Percentiles rank a stretch among this genome's conserved stretches.
Conservation (phyloP, 2,113 vertebrate species). For the Poecilia latipinna region DNA sequence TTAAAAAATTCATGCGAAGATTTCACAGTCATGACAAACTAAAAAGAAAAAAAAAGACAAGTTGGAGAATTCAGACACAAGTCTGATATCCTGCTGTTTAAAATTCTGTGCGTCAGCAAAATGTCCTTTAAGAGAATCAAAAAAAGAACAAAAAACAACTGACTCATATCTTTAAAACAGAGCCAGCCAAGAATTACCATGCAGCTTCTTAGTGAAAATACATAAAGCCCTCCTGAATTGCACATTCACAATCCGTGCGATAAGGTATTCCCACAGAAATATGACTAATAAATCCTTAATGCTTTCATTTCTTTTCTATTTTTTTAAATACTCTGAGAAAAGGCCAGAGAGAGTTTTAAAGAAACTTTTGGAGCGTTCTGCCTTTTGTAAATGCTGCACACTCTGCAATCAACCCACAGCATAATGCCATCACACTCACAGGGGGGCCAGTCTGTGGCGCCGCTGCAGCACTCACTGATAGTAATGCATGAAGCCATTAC, state of each 20-base stretch:
- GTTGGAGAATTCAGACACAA: not conserved
- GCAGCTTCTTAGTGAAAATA: not conserved
- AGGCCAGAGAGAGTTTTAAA: not conserved
- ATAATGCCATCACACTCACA: constrained; percentile 10
- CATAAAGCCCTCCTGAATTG: not conserved
- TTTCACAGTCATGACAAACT: too few species aligned
- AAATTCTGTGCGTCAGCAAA: not conserved
- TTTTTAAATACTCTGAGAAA: not conserved
- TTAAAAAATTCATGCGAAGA: too few species aligned
- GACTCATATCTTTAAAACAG: not conserved
- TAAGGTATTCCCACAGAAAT: not conserved
- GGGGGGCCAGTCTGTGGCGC: constrained; percentile 11
- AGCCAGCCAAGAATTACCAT: not conserved
- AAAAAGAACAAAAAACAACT: not conserved
- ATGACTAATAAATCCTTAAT: not conserved
- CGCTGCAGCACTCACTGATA: constrained; percentile 18
- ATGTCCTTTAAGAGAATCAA: not conserved
- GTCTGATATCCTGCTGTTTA: too few species aligned
- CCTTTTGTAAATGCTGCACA: constrained; percentile 23
- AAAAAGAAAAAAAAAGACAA: too few species aligned
- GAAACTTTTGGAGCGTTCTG: constrained; percentile 17
- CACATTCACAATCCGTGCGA: not conserved
- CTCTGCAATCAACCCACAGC: not conserved
- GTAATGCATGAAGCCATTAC: constrained; percentile 14
- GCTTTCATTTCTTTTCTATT: not conserved